These are phyloP conservation scores for Anolis sagrei DNA, from an alignment of 2,113 vertebrate species.

Conservation along the genomic window DNA sequence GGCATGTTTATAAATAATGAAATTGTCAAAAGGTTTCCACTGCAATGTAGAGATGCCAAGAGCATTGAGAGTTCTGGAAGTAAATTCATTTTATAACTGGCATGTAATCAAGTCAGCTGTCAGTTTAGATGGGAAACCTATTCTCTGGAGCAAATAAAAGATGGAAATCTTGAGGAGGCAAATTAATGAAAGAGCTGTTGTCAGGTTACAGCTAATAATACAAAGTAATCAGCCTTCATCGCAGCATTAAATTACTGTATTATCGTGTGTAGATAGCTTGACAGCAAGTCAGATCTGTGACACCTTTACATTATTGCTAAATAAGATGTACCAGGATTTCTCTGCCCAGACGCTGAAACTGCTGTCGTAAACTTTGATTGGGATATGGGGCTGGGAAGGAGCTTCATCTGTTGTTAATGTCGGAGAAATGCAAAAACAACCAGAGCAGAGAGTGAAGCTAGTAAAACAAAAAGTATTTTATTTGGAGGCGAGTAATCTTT, in stretches of 20 bases:
- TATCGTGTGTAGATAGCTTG: slow-evolving; percentile 68
- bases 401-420: slow-evolving; percentile 22
- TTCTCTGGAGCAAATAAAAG: slow-evolving; percentile 79
- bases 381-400: slow-evolving; percentile 20
- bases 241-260: slow-evolving; percentile 78
- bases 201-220: slow-evolving; percentile 80
- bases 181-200: slow-evolving; percentile 81
- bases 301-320: slow-evolving; percentile 75
- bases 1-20: slow-evolving; percentile 83
- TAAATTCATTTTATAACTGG: slow-evolving; percentile 82
- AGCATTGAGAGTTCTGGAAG: slow-evolving; percentile 69
- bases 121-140: slow-evolving; percentile 77
- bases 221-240: slow-evolving; percentile 79
- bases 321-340: slow-evolving; percentile 60
- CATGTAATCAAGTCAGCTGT: slow-evolving; percentile 84
- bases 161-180: slow-evolving; percentile 79
- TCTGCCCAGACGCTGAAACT: slow-evolving; percentile 49
- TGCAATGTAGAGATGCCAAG: slow-evolving; percentile 74
- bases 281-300: slow-evolving; percentile 71
- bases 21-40: slow-evolving; percentile 70
- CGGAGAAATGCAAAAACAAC: slow-evolving; percentile 21
- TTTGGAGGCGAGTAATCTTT: neutral
- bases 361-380: slow-evolving; percentile 49
- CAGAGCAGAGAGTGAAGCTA: neutral
- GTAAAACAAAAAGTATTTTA: neutral